Conservation (phyloP, 53 echinoderm and acorn worm species). For the Zoroaster sp. region DNA sequence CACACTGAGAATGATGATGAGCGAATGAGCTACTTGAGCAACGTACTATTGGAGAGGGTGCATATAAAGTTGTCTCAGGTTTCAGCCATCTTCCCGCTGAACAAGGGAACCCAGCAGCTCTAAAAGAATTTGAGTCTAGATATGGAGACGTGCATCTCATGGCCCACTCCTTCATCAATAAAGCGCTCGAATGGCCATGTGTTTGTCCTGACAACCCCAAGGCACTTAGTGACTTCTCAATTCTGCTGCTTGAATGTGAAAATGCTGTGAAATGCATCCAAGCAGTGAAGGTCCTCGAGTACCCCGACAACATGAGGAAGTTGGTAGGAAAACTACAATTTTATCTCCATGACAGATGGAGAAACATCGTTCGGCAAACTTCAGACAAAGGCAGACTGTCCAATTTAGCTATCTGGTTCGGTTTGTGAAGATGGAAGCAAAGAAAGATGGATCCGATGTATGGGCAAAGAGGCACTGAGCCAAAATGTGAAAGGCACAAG, state of each 20-base stretch:
- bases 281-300: conserved; percentile 33
- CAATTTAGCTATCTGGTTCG: conserved; percentile 40
- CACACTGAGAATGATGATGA: conserved; percentile 54
- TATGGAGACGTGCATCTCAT: conserved; percentile 61
- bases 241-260: conserved; percentile 57
- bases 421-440: conserved; percentile 32
- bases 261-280: conserved; percentile 51
- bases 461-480: conserved; percentile 15
- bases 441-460: conserved; percentile 40
- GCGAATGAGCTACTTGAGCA: conserved; percentile 34
- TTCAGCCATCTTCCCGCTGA: conserved; percentile 40
- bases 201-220: conserved; percentile 60
- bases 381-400: not conserved
- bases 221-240: conserved; percentile 59
- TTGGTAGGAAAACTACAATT: conserved; percentile 45
- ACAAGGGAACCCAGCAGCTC: conserved; percentile 53
- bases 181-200: conserved; percentile 45
- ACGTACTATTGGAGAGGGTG: conserved; percentile 53
- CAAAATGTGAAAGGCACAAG: not conserved
- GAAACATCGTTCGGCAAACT: conserved; percentile 24
- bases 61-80: conserved; percentile 45
- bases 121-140: conserved; percentile 45
- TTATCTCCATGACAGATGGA: conserved; percentile 57
- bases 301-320: conserved; percentile 35
- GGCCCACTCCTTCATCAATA: conserved; percentile 52